Conservation (phyloP, 2,113 vertebrate species). For the Ia io region DNA sequence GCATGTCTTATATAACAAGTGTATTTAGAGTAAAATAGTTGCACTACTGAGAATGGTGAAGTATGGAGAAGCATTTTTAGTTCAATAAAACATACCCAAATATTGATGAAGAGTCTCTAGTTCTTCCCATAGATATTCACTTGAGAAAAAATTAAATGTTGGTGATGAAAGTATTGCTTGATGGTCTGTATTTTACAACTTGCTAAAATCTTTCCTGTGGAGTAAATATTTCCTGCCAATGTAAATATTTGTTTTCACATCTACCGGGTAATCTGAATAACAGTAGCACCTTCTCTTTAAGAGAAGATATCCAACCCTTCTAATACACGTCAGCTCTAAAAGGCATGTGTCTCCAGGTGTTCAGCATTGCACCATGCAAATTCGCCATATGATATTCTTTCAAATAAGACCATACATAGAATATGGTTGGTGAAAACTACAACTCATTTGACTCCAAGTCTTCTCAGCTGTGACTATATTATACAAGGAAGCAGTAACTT, state of each 20-base stretch:
- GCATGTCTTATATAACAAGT: conserved; percentile 39
- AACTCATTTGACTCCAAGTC: background rate
- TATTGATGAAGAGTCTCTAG: background rate
- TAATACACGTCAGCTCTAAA: background rate
- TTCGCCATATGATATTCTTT: background rate
- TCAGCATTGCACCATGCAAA: background rate
- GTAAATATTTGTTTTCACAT: conserved; percentile 23
- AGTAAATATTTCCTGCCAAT: background rate
- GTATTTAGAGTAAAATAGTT: conserved; percentile 22
- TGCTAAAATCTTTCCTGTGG: background rate
- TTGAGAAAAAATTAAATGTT: background rate
- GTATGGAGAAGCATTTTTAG: background rate
- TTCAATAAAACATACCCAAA: background rate
- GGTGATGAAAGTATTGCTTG: background rate
- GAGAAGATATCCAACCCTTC: background rate
- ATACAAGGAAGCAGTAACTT: background rate
- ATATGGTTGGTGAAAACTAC: background rate
- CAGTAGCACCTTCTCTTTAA: background rate
- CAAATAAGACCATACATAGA: background rate
- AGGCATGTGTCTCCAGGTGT: background rate
- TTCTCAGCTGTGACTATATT: background rate
- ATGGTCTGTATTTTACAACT: background rate
- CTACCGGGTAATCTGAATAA: background rate
- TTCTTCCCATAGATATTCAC: background rate
- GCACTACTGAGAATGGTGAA: background rate